A percentile compares a stretch with the other conserved stretches of the same genome.
These are phyloP conservation scores for Bombyx huttoni DNA, from an alignment of 2,888 invertebrate species.

Conservation along the genomic window DNA sequence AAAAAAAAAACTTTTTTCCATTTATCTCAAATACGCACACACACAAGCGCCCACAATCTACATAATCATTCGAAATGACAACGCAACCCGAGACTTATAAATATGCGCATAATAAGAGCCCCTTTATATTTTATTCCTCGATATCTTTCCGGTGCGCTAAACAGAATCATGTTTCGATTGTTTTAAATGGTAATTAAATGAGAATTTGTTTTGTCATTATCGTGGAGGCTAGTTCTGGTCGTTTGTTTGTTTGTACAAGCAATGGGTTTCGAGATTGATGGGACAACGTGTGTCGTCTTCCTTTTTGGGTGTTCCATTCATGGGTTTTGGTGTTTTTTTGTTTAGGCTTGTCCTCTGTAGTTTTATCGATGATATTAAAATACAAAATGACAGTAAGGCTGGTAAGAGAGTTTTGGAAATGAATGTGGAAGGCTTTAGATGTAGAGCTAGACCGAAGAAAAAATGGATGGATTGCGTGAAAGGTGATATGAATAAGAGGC, in stretches of 20 bases:
- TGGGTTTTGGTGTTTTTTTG: neutral
- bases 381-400: too few relatives aligned
- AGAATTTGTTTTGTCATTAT: conserved; percentile 2
- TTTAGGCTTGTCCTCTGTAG: too few relatives aligned
- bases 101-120: conserved; percentile 44
- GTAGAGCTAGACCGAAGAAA: too few relatives aligned
- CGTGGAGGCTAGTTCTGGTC: conserved; percentile 2
- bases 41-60: conserved; percentile 5
- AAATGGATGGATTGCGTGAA: too few relatives aligned
- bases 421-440: too few relatives aligned
- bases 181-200: conserved; percentile 5
- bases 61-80: conserved; percentile 56
- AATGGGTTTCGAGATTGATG: conserved; percentile 4
- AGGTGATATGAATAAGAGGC: too few relatives aligned
- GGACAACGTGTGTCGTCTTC: neutral
- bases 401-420: too few relatives aligned
- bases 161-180: conserved; percentile 2
- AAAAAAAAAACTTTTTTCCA: neutral
- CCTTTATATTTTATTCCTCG: conserved; percentile 11
- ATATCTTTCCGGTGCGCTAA: conserved; percentile 12
- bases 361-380: too few relatives aligned
- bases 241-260: conserved; percentile 6
- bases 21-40: neutral
- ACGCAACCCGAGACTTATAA: conserved; percentile 30
- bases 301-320: neutral